These are phyloP conservation scores for Lampris megalopsis DNA, from an alignment of 2,113 vertebrate genomes.

Conservation along the genomic window DNA sequence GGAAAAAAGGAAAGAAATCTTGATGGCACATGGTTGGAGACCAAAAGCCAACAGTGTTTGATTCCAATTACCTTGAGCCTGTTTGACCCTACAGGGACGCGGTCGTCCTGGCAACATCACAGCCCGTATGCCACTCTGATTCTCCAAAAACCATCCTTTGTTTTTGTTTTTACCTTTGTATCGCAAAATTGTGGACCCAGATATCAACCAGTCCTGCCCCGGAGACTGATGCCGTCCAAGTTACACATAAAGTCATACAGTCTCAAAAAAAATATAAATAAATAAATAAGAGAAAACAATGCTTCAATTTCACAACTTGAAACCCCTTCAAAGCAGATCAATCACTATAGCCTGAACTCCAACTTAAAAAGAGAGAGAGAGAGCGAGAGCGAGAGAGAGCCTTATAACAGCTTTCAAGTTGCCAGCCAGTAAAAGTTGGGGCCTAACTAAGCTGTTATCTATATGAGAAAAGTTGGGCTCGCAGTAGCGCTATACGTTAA, in stretches of 20 bases:
- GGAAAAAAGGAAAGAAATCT: too few relatives aligned
- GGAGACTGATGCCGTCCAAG: too few relatives aligned
- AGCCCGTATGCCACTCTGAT: background rate
- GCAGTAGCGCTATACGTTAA: constrained; percentile 62
- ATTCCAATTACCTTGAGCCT: too few relatives aligned
- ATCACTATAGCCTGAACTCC: constrained; percentile 39
- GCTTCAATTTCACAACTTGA: constrained; percentile 21
- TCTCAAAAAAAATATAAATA: too few relatives aligned
- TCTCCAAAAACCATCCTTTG: too few relatives aligned
- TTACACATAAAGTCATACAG: constrained; percentile 16
- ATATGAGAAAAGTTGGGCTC: constrained; percentile 56
- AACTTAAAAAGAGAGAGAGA: constrained; percentile 37
- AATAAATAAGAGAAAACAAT: too few relatives aligned
- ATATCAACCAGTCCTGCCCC: too few relatives aligned
- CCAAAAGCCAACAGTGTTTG: too few relatives aligned
- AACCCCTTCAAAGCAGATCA: constrained; percentile 56
- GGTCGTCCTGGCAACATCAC: background rate
- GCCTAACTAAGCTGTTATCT: constrained; percentile 69
- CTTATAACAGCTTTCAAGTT: constrained; percentile 53
- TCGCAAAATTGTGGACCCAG: too few relatives aligned
- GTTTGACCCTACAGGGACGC: too few relatives aligned
- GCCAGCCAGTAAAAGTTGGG: constrained; percentile 38
- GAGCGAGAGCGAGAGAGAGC: too few relatives aligned
- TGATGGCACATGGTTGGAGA: too few relatives aligned
- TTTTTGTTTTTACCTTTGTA: constrained; percentile 61